A percentile compares a stretch with the other conserved stretches of the same genome.
Conservation (phyloP, 2,797 vertebrate genomes). For the Hyperoplus immaculatus region DNA sequence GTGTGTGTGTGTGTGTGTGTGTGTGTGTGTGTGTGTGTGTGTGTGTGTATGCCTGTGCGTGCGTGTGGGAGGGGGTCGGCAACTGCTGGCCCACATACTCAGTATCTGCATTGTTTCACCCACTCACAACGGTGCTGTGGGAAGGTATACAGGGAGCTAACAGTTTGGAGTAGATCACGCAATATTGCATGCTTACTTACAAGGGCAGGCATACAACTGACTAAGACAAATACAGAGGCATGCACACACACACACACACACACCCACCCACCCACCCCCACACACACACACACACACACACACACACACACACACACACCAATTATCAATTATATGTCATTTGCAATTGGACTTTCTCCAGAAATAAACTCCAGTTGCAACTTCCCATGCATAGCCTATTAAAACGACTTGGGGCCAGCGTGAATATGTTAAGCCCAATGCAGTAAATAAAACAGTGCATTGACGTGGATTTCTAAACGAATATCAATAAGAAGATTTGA, state of each 20-base stretch:
- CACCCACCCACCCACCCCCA: not conserved
- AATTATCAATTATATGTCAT: constrained; percentile 5
- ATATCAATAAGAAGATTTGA: not conserved
- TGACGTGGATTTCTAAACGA: constrained; percentile 8
- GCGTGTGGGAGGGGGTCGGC: constrained; percentile 9
- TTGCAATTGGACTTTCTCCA: constrained; percentile 33
- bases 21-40: too few relatives aligned
- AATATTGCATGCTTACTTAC: constrained; percentile 47
- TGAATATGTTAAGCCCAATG: constrained; percentile 9
- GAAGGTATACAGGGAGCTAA: constrained; percentile 55
- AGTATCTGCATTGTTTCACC: constrained; percentile 77
- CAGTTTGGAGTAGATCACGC: constrained; percentile 53
- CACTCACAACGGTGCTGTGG: constrained; percentile 68
- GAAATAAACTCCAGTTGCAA: constrained; percentile 54
- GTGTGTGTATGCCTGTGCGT: too few relatives aligned
- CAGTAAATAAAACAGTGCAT: not conserved
- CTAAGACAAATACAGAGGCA: constrained; percentile 5
- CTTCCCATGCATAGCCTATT: constrained; percentile 42
- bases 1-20: too few relatives aligned
- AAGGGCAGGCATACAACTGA: constrained; percentile 25
- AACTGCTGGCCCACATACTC: constrained; percentile 69
- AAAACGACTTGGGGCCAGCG: not conserved
- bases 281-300: constrained; percentile 25
- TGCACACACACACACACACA: constrained; percentile 15
- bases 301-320: constrained; percentile 1